Evolutionary conservation across 2,888 invertebrate genomes (phyloP), one percentile per base, ranked within the genome.

Genomic region (Frankliniella fusca): DNA sequence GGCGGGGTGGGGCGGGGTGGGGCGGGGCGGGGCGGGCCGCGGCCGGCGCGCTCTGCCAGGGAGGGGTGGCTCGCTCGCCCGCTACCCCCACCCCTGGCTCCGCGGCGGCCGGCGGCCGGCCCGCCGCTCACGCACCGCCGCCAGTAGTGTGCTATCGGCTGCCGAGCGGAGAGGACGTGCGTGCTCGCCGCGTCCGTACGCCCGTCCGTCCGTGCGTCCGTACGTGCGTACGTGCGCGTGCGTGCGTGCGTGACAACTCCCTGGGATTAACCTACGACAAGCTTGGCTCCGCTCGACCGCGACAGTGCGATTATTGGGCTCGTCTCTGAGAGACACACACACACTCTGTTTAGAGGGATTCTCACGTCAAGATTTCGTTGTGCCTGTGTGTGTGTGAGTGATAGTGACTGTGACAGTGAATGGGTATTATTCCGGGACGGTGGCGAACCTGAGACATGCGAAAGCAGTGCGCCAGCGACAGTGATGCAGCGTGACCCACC

Each of bases 151-250:
- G 70, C 70, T 76, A 12, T 23, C 27, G 70, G 70, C 23, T 9
- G 70, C 12, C 70, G 70, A 76, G 70, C 23, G 10, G 70, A 27
- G 70, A 23, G 70, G 70, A 76, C 61, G 70, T 76, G 70, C 27
- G 70, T 76, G 70, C 27, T 18, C 15, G 61, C 3, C 61, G 61
- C 18, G 61, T 18, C 20, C 15, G 61, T 18, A 20, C 54, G 54
- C 54, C 61, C 61, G 61, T 15, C n/a, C 61, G 61, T 61, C 20
- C 61, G 18, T 10, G 7, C 11, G 61, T 7, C 10, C 61, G 61
- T n/a, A 18, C 18, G 12, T 15, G 61, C n/a, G 61, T 61, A n/a
- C n/a, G 61, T 61, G 61, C n/a, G 61, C n/a, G 61, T 12, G 54
- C 10, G 54, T 54, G 10, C 10, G 54, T 54, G 61, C 18, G 61